Evolutionary conservation across 1,140 invertebrate genomes (phyloP), one percentile per base, ranked within the genome.

Genomic region (Onthophagus taurus): DNA sequence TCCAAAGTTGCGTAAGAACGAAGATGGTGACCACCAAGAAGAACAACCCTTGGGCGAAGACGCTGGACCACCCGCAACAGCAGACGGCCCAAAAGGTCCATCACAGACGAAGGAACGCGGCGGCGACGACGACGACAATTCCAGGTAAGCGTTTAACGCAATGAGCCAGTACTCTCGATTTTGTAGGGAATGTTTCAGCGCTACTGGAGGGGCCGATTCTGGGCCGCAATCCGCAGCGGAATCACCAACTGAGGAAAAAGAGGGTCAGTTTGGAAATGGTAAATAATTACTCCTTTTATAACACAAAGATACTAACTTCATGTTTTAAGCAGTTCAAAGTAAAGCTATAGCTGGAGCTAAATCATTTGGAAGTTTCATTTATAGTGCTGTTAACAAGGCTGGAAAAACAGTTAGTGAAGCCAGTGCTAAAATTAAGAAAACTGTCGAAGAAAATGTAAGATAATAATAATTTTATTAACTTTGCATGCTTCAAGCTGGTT

Each of bases 371-470:
- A 93, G 81, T 64, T 91, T 91, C 69, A 72, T 93, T 46, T 91
- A 86, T 68, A 88, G 85, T 52, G 86, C 87, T 50, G 87, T 89
- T 21, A 90, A 87, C 65, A 91, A 91, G 72, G 88, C 88, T 42
- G 86, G 87, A 14, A 78, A 78, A 59, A 78, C 76, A 31, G 79
- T 85, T 1, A 78, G 72, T 41, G 80, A 85, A 65, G 83, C 83
- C 48, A 79, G 83, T 44, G 89, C 80, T 50, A 92, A 95, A 68
- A 85, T 97, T 55, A 95, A 95, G 74, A 88, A 92, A 67, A 88
- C 87, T 55, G 89, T 95, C 44, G 91, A 94, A 69, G 89, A 95
- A 72, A 95, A 92, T 68, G 90, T 95, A 68, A 85, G 83, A n/a
- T n/a, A n/a, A n/a, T n/a, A n/a, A n/a, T n/a, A n/a, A n/a, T n/a